Evolutionary conservation across 2,113 vertebrate genomes (phyloP).

Genomic region (Oxyruncus cristatus): DNA sequence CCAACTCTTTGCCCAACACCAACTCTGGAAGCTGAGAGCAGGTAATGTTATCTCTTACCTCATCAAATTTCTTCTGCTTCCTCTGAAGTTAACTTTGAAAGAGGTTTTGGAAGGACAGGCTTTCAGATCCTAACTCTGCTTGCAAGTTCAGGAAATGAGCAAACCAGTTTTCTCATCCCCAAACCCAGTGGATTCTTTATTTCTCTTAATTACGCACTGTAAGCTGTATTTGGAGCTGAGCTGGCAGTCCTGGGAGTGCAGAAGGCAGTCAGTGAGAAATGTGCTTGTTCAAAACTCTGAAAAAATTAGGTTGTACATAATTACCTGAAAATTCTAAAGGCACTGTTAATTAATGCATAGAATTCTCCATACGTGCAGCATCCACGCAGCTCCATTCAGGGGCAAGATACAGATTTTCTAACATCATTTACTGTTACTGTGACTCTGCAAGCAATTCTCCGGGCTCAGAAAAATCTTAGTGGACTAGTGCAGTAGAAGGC

Average conservation of each 20-base stretch:
- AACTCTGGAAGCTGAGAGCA: neutral
- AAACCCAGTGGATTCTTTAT: neutral
- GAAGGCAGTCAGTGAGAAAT: neutral
- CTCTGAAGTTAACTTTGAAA: neutral
- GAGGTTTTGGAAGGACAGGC: neutral
- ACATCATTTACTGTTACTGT: neutral
- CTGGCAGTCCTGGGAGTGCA: neutral
- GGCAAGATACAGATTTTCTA: neutral
- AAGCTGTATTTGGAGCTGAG: neutral
- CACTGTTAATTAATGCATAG: constrained; percentile 1
- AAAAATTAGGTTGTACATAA: constrained; percentile 14
- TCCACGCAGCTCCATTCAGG: neutral
- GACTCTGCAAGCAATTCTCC: neutral
- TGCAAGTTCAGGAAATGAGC: neutral
- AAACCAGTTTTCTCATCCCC: neutral
- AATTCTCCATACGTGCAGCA: constrained; percentile 15
- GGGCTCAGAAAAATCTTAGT: neutral
- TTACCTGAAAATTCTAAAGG: constrained; percentile 6
- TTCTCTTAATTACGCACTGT: neutral
- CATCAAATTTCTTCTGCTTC: neutral
- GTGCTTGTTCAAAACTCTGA: neutral
- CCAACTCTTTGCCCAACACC: neutral
- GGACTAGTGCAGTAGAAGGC: neutral
- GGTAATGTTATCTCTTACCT: neutral
- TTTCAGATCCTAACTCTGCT: neutral